phyloP scores from a whole-genome alignment of 2,888 invertebrate genomes.

The Acrocera orbiculus region DNA sequence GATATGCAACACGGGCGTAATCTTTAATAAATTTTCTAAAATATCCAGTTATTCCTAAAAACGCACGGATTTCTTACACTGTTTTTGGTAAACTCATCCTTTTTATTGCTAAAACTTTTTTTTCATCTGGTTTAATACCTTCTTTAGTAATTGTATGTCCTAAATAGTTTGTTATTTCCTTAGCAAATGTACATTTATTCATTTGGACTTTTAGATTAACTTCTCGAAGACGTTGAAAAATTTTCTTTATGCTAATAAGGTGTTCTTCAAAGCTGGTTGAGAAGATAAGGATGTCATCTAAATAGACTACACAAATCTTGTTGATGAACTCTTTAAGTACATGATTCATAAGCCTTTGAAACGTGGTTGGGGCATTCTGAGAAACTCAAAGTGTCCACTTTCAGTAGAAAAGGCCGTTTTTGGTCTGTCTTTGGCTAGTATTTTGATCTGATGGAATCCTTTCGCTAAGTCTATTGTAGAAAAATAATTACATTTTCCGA shows the following conservation, averaged over 20 bases:
- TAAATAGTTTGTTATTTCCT: constrained; percentile 11
- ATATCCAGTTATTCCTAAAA: constrained; percentile 10
- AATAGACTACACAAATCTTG: not conserved
- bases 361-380: constrained; percentile 2
- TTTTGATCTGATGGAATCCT: constrained; percentile 17
- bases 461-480: constrained; percentile 14
- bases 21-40: constrained; percentile 5
- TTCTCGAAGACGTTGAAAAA: constrained; percentile 3
- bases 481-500: constrained; percentile 15
- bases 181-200: constrained; percentile 8
- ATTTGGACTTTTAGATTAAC: constrained; percentile 11
- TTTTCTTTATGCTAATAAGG: constrained; percentile 6
- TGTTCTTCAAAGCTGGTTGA: constrained; percentile 11
- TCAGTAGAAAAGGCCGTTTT: constrained; percentile 19
- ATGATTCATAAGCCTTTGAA: not conserved
- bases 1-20: constrained; percentile 3
- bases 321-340: not conserved
- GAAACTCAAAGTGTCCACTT: constrained; percentile 18
- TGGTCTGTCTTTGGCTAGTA: constrained; percentile 12
- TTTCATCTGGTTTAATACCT: constrained; percentile 16
- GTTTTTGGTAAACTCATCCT: constrained; percentile 3
- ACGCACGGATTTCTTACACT: constrained; percentile 4
- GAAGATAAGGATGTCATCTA: constrained; percentile 15
- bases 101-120: constrained; percentile 13
- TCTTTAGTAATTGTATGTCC: constrained; percentile 16